Conservation (phyloP, 64 coral and sea anemone genomes). For the Porites lutea region DNA sequence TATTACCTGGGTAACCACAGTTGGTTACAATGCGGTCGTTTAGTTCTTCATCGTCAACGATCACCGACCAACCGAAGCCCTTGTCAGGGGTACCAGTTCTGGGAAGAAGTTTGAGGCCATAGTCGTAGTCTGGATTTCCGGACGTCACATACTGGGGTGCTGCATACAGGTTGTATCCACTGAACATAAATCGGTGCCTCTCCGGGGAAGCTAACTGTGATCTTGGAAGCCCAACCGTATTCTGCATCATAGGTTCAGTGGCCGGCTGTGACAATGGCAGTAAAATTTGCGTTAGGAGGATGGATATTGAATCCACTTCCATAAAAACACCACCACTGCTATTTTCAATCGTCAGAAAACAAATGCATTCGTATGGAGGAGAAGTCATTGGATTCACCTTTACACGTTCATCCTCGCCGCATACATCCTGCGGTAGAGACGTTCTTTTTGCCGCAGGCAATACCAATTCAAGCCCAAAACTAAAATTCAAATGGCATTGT, state of each 20-base stretch:
- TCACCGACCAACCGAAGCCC: constrained; percentile 63
- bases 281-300: constrained; percentile 6
- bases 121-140: neutral
- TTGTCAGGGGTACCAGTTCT: neutral
- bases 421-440: constrained; percentile 5
- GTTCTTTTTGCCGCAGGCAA: constrained; percentile 3
- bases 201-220: constrained; percentile 21
- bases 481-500: neutral
- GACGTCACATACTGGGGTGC: neutral
- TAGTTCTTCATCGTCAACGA: constrained; percentile 21
- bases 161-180: neutral
- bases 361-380: constrained; percentile 49
- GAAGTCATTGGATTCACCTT: constrained; percentile 43
- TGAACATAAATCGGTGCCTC: neutral
- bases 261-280: constrained; percentile 36
- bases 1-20: constrained; percentile 33
- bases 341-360: constrained; percentile 7
- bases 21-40: constrained; percentile 50
- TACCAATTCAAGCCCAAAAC: neutral
- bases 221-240: neutral
- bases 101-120: constrained; percentile 44
- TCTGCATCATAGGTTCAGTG: neutral
- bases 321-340: neutral
- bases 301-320: constrained; percentile 40
- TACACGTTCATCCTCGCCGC: constrained; percentile 36